Conservation (phyloP, 2,888 invertebrate species). For the Metalampra italica region DNA sequence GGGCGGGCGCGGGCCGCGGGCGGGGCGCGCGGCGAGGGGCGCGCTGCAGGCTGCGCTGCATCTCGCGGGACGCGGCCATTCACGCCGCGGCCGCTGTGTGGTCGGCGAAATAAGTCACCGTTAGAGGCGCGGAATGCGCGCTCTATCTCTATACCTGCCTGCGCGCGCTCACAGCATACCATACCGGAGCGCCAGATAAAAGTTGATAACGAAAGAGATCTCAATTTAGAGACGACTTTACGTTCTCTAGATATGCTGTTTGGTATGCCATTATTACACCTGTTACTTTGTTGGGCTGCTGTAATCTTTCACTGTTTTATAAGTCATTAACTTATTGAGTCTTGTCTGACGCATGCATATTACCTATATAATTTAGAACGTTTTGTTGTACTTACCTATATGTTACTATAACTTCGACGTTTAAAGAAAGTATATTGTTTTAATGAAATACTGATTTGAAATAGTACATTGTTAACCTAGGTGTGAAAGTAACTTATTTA, state of each 20-base stretch:
- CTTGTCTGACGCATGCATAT: too few relatives aligned
- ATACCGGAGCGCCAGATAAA: constrained; percentile 34
- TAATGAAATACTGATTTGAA: too few relatives aligned
- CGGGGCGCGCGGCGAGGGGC: neutral
- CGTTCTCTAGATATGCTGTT: constrained; percentile 21
- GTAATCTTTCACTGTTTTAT: too few relatives aligned
- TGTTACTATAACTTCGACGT: too few relatives aligned
- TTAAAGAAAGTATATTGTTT: too few relatives aligned
- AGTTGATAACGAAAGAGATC: constrained; percentile 37
- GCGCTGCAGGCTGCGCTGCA: constrained; percentile 58
- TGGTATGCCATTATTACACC: constrained; percentile 4
- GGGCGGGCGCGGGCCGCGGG: constrained; percentile 17
- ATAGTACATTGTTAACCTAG: too few relatives aligned
- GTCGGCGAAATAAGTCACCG: constrained; percentile 75
- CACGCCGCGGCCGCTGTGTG: constrained; percentile 48
- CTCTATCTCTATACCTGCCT: constrained; percentile 54
- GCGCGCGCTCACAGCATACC: constrained; percentile 33
- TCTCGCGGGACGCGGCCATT: constrained; percentile 73
- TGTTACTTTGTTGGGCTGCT: too few relatives aligned
- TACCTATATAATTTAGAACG: too few relatives aligned
- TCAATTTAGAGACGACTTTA: constrained; percentile 28
- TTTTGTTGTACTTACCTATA: too few relatives aligned
- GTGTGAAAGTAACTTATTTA: too few relatives aligned
- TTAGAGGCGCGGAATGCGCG: constrained; percentile 71
- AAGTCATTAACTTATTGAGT: too few relatives aligned